These are phyloP conservation scores for Heterodera filipjevi DNA, from an alignment of 2,888 invertebrate species.

Conservation along the genomic window DNA sequence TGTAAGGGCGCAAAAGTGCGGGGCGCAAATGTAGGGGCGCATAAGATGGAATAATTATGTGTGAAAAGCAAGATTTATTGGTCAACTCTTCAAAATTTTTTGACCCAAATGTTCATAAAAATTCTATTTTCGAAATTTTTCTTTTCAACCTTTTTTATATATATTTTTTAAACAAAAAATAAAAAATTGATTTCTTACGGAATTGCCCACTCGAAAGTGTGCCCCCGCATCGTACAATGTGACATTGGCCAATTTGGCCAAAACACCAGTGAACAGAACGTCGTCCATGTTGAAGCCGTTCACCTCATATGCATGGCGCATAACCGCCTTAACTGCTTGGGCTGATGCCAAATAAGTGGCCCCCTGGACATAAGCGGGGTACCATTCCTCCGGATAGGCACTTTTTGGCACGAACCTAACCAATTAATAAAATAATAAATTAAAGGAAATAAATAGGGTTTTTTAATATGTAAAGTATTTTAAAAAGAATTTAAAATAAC, in stretches of 20 bases:
- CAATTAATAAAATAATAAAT: too few relatives aligned
- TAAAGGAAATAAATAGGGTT: too few relatives aligned
- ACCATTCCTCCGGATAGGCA: conserved; percentile 2
- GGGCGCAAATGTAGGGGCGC: too few relatives aligned
- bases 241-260: conserved; percentile 26
- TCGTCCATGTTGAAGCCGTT: conserved; percentile 30
- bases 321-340: conserved; percentile 6
- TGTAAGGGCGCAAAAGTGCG: too few relatives aligned
- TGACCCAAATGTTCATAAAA: not conserved
- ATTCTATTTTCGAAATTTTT: not conserved
- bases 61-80: too few relatives aligned
- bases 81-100: conserved; percentile 6
- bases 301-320: not conserved
- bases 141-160: not conserved
- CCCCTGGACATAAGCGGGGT: conserved; percentile 22
- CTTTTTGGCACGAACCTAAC: conserved; percentile 25
- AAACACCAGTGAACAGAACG: conserved; percentile 28
- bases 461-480: too few relatives aligned
- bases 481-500: too few relatives aligned
- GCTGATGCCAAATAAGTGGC: conserved; percentile 20
- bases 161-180: too few relatives aligned
- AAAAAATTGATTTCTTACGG: conserved; percentile 4
- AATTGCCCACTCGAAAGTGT: conserved; percentile 21
- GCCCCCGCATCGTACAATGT: not conserved
- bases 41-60: too few relatives aligned